Evolutionary conservation across 2,888 invertebrate genomes (phyloP), one percentile per base, ranked within the genome.

Genomic region (Aethes cnicana): DNA sequence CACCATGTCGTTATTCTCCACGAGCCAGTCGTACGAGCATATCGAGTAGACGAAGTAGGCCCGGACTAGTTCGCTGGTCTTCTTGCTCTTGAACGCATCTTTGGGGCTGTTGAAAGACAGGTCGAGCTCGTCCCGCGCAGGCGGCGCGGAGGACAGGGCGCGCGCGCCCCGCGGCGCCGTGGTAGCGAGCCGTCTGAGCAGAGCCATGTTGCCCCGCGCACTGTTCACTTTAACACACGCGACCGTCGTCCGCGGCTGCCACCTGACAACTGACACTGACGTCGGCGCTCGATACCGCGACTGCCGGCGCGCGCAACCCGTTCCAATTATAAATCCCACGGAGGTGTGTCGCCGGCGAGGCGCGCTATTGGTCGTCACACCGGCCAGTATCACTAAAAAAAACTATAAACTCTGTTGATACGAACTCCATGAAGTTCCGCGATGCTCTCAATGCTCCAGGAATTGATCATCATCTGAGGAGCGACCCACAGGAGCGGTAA

Each of bases 81-180:
- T 97, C 91, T 98, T 98, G 88, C 97, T 97, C 83, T 97, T 96
- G 91, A 97, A 99, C 17, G 98, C 96, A 63, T 97, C 97, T 68
- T 94, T 91, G 17, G 96, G 94, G 91, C 97, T 95, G 83, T 94
- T 94, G 88, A 99, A 99, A 63, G 92, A 91, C 59, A 95, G 92
- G 84, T 97, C 97, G 64, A 97, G 91, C 2, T 94, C 94, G 83
- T 96, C 96, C 33, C 81, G 80, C 6, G 70, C 68, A 7, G 69
- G 55, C 35, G 52, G 52, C 25, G 69, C 53, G 37, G 79, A 61
- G 54, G 84, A 75, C 41, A 86, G 68, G 50, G 69, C 77, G 37
- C 87, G 81, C 52, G 75, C 74, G 58, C 75, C 73, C 50, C 78
- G 72, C 48, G 86, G 85, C 62, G 77, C 72, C 60, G 77, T 80